Evolutionary conservation across 2,888 invertebrate genomes (phyloP), one percentile per base, ranked within the genome.

Genomic region (Bombylius major): DNA sequence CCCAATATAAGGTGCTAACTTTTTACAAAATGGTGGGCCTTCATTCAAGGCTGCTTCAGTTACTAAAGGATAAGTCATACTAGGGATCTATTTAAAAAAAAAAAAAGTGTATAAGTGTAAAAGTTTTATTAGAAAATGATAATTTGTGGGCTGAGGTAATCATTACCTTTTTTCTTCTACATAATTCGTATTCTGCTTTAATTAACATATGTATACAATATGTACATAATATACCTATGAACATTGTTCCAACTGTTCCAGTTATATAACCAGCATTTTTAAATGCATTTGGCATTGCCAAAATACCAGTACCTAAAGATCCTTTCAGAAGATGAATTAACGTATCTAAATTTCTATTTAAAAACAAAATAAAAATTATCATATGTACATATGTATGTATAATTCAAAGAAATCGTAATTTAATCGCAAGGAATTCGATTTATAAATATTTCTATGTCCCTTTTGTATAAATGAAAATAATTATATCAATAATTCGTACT

Each of bases 201-300:
- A 80, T 83, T 60, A 98, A 77, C 60, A 94, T 78, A 69, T 95
- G 91, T 74, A 97, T 94, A 69, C 96, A 96, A 73, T 96, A 95
- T 5, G 93, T 89, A 75, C 94, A 94, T 44, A 97, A 80, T 33
- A 88, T 71, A 0, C 95, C 96, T 63, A 98, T 89, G 5, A 90
- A 65, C 12, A 90, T 71, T 0, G 96, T 87, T 8, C 91, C 90
- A 31, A 89, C 75, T 3, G 83, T 69, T 11, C 96, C 96, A 5
- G 93, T 82, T 7, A 72, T 57, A 54, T 72, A 75, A 39, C 75
- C 75, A 1, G 87, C 79, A 73, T 87, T 82, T 63, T 77, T 78
- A 66, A 89, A 83, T 23, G 87, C 88, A 65, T 83, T 71, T n/a
- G 75, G 74, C 75, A 97, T 89, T 23, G 96, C 95, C 56, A 97